Evolutionary conservation across 2,888 invertebrate species (phyloP).

Genomic region (Crioceris asparagi): DNA sequence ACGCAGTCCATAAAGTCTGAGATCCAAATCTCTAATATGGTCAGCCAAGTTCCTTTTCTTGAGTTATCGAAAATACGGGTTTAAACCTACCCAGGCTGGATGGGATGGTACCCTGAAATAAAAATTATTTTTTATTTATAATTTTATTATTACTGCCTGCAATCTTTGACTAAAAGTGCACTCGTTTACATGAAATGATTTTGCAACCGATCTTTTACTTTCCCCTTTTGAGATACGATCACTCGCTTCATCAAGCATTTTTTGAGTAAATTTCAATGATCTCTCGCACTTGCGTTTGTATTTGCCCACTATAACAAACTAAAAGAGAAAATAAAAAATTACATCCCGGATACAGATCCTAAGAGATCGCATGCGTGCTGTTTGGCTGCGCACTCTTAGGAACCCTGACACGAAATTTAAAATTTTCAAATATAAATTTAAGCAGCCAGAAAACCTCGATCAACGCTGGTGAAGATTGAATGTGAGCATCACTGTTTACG

Average conservation of each 20-base stretch:
- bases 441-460: no score
- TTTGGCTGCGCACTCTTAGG: no score
- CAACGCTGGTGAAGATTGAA: no score
- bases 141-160: background rate
- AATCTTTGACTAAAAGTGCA: background rate
- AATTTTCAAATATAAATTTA: no score
- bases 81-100: background rate
- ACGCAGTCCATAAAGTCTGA: background rate
- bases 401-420: no score
- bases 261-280: background rate
- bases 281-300: background rate
- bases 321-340: background rate
- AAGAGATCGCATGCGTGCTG: no score
- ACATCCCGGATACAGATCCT: background rate
- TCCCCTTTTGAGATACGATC: background rate
- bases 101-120: background rate
- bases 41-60: conserved; percentile 1
- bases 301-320: background rate
- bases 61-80: background rate
- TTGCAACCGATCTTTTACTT: background rate
- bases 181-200: background rate
- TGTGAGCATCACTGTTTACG: no score
- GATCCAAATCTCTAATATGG: no score
- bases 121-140: background rate
- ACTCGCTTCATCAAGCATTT: background rate